phyloP scores from a whole-genome alignment of 2,888 invertebrate genomes.

The Tigriopus californicus region DNA sequence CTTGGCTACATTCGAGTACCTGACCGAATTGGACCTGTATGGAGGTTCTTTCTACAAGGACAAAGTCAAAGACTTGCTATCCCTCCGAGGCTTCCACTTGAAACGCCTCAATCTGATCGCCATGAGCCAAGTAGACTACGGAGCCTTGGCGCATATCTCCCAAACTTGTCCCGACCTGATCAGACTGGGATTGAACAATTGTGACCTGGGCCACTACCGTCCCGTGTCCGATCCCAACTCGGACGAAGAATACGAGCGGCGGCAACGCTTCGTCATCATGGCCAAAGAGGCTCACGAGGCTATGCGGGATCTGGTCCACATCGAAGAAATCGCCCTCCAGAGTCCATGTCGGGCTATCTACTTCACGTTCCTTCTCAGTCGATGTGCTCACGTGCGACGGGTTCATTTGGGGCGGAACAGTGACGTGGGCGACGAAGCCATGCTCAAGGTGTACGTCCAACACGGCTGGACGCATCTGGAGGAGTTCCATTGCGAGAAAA shows the following conservation, averaged over 20 bases:
- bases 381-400: not conserved
- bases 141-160: not conserved
- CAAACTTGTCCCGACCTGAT: not conserved
- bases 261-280: not conserved
- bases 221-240: not conserved
- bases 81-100: not conserved
- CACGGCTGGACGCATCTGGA: not conserved
- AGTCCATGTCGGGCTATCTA: not conserved
- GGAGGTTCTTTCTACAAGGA: not conserved
- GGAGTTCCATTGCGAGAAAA: not conserved
- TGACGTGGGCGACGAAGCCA: not conserved
- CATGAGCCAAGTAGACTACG: not conserved
- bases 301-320: not conserved
- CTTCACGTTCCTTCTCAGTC: not conserved
- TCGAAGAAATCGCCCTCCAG: not conserved
- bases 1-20: not conserved
- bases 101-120: not conserved
- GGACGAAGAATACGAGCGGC: not conserved
- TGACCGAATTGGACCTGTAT: not conserved
- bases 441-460: not conserved
- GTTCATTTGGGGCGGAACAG: not conserved
- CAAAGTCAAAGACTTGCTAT: not conserved
- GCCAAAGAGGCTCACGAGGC: constrained; percentile 1
- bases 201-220: not conserved
- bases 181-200: not conserved